These are phyloP conservation scores for Procambarus clarkii DNA, from an alignment of 1,140 invertebrate genomes.

Conservation along the genomic window DNA sequence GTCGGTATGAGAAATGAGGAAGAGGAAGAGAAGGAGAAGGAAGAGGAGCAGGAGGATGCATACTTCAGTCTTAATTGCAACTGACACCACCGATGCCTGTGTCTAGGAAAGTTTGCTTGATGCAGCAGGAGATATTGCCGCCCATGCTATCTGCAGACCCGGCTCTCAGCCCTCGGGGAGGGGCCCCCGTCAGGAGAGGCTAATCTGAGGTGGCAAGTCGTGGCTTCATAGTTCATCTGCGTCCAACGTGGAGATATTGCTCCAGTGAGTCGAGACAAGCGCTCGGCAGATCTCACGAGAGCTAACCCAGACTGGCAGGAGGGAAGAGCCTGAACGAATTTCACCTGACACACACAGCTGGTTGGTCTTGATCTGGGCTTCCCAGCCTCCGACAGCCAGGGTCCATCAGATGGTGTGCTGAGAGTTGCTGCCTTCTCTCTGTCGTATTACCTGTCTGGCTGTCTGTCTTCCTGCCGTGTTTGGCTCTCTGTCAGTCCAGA, in stretches of 20 bases:
- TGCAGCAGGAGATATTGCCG: too few species aligned
- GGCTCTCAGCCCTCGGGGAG: too few species aligned
- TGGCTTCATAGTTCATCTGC: background rate
- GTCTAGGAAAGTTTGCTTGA: background rate
- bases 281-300: background rate
- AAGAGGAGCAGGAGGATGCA: too few species aligned
- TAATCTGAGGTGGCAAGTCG: background rate
- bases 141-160: too few species aligned
- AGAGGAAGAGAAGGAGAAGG: too few species aligned
- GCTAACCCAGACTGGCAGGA: background rate
- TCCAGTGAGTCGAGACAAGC: background rate
- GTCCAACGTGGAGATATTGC: slow-evolving; percentile 3
- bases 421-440: background rate
- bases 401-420: background rate
- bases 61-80: background rate
- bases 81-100: background rate
- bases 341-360: background rate
- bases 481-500: background rate
- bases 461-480: background rate
- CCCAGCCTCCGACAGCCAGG: background rate
- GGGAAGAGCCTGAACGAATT: background rate
- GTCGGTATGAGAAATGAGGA: too few species aligned
- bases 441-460: background rate
- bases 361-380: background rate
- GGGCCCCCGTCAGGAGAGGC: background rate